Conservation (phyloP, 2,888 invertebrate genomes). For the Cenopis cana region DNA sequence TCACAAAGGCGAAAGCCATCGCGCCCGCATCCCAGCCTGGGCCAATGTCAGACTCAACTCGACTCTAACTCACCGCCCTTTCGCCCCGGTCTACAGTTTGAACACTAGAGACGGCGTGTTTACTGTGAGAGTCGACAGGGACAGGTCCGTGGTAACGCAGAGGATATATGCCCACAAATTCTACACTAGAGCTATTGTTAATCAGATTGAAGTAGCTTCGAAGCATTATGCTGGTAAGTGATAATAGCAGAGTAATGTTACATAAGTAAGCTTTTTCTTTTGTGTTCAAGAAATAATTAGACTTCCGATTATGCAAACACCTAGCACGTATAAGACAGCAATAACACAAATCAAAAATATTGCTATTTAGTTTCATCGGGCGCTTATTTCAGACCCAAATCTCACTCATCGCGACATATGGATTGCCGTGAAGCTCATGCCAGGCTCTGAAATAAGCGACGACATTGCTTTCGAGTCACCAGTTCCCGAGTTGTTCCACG, state of each 20-base stretch:
- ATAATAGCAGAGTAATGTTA: not conserved
- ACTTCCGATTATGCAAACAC: constrained; percentile 2
- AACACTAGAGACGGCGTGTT: constrained; percentile 79
- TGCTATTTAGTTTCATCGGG: constrained; percentile 18
- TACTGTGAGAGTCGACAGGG: constrained; percentile 77
- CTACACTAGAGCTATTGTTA: constrained; percentile 79
- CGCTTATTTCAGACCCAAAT: constrained; percentile 70
- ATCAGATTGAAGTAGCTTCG: constrained; percentile 77
- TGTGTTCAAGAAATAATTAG: too few relatives aligned
- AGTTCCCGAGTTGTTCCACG: constrained; percentile 69
- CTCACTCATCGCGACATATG: constrained; percentile 76
- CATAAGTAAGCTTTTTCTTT: too few relatives aligned
- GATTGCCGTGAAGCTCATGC: constrained; percentile 75
- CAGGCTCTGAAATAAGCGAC: constrained; percentile 68
- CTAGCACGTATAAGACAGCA: not conserved
- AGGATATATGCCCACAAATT: constrained; percentile 79
- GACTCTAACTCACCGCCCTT: constrained; percentile 68
- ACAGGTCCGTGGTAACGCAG: constrained; percentile 77
- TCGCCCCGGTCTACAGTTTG: constrained; percentile 74
- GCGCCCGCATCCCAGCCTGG: constrained; percentile 86
- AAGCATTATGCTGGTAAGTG: constrained; percentile 71
- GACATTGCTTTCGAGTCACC: constrained; percentile 74
- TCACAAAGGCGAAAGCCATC: constrained; percentile 80
- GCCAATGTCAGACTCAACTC: constrained; percentile 82
- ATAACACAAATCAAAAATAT: not conserved